Percentiles rank a stretch among this genome's conserved stretches.
Evolutionary conservation across 2,888 invertebrate species (phyloP).

Genomic region (Patella caerulea): DNA sequence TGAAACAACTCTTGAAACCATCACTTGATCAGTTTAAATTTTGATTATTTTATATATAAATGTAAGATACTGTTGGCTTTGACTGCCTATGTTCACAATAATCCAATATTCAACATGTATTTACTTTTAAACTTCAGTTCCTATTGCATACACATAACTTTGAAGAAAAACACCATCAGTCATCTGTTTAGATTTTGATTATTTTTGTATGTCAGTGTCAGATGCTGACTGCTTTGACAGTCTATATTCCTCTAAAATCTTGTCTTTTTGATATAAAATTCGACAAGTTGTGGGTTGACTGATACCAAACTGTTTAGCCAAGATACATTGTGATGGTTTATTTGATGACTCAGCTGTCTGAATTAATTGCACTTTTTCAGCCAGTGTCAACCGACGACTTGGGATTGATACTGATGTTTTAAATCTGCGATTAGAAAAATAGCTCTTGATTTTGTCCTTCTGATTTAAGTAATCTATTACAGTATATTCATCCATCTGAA

Average conservation of each 20-base stretch:
- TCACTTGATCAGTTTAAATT: too few species aligned
- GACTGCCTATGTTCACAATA: too few species aligned
- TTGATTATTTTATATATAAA: too few species aligned
- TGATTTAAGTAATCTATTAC: neutral
- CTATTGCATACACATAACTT: too few species aligned
- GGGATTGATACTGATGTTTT: neutral
- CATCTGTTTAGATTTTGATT: too few species aligned
- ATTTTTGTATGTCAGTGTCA: too few species aligned
- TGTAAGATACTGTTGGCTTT: too few species aligned
- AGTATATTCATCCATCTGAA: neutral
- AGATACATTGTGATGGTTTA: neutral
- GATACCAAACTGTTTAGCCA: constrained; percentile 1
- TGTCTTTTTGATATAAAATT: neutral
- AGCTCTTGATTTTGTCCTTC: neutral
- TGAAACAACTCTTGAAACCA: too few species aligned
- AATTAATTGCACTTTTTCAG: neutral
- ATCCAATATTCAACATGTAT: too few species aligned
- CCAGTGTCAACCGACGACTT: neutral
- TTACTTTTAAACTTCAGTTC: too few species aligned
- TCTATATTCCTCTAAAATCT: constrained; percentile 4
- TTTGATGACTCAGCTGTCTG: neutral
- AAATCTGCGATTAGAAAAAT: neutral
- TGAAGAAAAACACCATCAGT: too few species aligned
- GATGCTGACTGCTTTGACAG: too few species aligned
- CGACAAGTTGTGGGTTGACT: constrained; percentile 3